phyloP scores from a whole-genome alignment of 1,140 invertebrate genomes.

The Drosophila pallidifrons region DNA sequence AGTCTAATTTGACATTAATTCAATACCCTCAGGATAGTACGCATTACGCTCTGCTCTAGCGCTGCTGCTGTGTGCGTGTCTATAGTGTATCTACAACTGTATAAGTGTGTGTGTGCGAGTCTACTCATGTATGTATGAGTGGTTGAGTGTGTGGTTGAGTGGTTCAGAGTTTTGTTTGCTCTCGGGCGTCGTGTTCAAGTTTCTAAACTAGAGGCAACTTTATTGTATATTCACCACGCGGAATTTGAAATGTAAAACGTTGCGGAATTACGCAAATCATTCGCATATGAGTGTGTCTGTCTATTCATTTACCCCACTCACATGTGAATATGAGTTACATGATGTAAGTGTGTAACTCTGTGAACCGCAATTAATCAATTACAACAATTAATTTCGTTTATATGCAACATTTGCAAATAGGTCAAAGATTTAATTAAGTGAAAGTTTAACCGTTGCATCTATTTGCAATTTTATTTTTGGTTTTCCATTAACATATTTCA shows the following conservation, averaged over 20 bases:
- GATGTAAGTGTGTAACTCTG: background rate
- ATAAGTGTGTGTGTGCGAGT: background rate
- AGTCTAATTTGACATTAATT: constrained; percentile 80
- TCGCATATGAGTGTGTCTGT: background rate
- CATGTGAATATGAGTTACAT: background rate
- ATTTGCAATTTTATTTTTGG: too few relatives aligned
- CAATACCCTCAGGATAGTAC: constrained; percentile 65
- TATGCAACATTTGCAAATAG: background rate
- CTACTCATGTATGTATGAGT: background rate
- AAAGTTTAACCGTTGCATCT: too few relatives aligned
- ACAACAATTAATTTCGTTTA: too few relatives aligned
- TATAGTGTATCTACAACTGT: constrained; percentile 3
- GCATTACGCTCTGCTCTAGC: constrained; percentile 27
- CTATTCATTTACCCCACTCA: background rate
- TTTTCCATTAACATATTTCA: too few relatives aligned
- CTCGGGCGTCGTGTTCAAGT: constrained; percentile 38
- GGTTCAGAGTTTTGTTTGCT: constrained; percentile 19
- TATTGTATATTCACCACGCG: constrained; percentile 6
- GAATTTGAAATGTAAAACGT: constrained; percentile 17
- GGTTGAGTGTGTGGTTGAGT: constrained; percentile 28
- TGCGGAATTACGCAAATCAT: constrained; percentile 4
- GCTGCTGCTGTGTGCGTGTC: constrained; percentile 6
- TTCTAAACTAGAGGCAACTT: constrained; percentile 24
- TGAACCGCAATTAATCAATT: too few relatives aligned
- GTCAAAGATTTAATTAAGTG: background rate